These are phyloP conservation scores for Mythimna impura DNA, from an alignment of 2,888 invertebrate species.

Conservation along the genomic window DNA sequence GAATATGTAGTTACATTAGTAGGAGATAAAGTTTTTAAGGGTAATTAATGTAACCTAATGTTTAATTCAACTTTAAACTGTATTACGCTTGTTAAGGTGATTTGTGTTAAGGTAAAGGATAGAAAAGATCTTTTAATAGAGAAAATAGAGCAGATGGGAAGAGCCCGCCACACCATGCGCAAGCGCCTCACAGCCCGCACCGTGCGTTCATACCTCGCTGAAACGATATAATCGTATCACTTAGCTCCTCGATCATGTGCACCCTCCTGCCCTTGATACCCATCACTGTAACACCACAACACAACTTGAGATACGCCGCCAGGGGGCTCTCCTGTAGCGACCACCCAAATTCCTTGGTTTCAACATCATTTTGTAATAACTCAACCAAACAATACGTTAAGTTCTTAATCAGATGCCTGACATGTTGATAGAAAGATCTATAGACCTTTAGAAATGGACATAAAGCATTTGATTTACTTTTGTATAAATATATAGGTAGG, in stretches of 20 bases:
- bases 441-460: conserved; percentile 34
- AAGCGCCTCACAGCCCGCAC: conserved; percentile 76
- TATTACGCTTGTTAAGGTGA: conserved; percentile 37
- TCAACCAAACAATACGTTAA: conserved; percentile 17
- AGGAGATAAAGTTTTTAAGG: conserved; percentile 39
- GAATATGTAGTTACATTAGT: conserved; percentile 46
- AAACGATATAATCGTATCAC: conserved; percentile 99
- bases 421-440: conserved; percentile 49
- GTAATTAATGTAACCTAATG: conserved; percentile 25
- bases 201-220: conserved; percentile 97
- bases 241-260: conserved; percentile 99
- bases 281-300: conserved; percentile 95
- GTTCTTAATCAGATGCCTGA: conserved; percentile 18
- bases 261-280: conserved; percentile 99
- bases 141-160: conserved; percentile 66
- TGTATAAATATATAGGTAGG: conserved; percentile 3
- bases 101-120: conserved; percentile 56
- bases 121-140: conserved; percentile 54
- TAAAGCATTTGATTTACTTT: conserved; percentile 29
- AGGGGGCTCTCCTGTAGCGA: conserved; percentile 43
- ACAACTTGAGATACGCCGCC: conserved; percentile 77
- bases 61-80: conserved; percentile 22
- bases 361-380: conserved; percentile 40
- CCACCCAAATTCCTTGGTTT: conserved; percentile 36
- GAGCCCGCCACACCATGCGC: conserved; percentile 85